Evolutionary conservation across 2,888 invertebrate species (phyloP), one percentile per base, ranked within the genome.

Genomic region (Loripinus fragilis): DNA sequence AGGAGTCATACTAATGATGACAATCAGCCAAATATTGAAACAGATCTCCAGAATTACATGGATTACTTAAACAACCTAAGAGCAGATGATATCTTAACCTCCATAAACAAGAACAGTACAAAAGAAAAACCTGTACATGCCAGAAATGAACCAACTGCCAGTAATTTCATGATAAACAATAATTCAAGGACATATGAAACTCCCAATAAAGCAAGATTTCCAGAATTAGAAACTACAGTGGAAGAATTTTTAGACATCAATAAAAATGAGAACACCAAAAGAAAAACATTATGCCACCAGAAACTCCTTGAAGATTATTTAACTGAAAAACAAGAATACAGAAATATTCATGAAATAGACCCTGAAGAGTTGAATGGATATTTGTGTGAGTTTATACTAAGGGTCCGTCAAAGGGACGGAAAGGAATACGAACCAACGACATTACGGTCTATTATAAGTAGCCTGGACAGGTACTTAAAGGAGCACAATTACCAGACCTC

Each of bases 391-490:
- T 70, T 70, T 15, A 15, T 70, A 5, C 48, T 70, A 5, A 28
- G 70, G 23, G 70, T 70, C 20, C 17, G 70, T 15, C 70, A 70
- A 30, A 70, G 52, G 17, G 50, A 52, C 33, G 70, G 70, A n/a
- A 35, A 70, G 23, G 70, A 70, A 10, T 70, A 70, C 38, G 70
- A 70, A 50, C 55, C 70, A 35, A 15, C 25, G 1, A 35, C 70
- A 23, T 28, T 70, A 20, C 10, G 70, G 38, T 48, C 50, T 23
- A 70, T 70, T 23, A 52, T 52, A 10, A n/a, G 52, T 35, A 70
- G 70, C 23, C 20, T 70, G 28, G 70, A 70, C 38, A 2, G 52
- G 38, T 48, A 48, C 30, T 28, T 68, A n/a, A 28, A 68, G 33
- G 33, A 33, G 48, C 23, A 68, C 33, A 42, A 45, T 20, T 68